phyloP scores from a whole-genome alignment of 2,797 vertebrate genomes.

The Capromys pilorides region DNA sequence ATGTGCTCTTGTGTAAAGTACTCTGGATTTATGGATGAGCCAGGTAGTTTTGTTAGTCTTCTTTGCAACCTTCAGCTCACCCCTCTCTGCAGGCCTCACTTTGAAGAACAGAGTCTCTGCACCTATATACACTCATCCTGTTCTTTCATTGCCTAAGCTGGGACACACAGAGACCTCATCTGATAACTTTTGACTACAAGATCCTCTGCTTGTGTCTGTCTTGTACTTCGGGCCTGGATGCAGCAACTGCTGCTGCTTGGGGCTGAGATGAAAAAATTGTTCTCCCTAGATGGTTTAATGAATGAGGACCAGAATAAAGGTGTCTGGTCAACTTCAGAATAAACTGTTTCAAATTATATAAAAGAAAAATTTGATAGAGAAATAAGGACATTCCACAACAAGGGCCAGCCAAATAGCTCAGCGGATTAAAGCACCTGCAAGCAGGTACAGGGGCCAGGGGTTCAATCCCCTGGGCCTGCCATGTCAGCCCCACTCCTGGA shows the following conservation, averaged over 20 bases:
- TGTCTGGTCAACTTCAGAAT: constrained; percentile 36
- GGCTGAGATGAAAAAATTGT: background rate
- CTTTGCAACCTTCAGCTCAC: background rate
- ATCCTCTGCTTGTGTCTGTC: constrained; percentile 59
- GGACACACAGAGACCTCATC: background rate
- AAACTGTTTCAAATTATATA: background rate
- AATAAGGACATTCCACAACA: background rate
- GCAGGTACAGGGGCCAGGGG: no score
- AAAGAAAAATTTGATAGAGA: background rate
- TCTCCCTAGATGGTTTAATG: constrained; percentile 32
- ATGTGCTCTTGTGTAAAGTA: constrained; percentile 96
- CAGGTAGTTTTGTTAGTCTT: constrained; percentile 27
- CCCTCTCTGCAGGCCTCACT: constrained; percentile 30
- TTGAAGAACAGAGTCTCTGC: constrained; percentile 55
- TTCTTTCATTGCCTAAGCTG: background rate
- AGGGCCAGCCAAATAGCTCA: no score
- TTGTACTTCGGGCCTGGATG: constrained; percentile 52
- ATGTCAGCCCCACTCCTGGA: no score
- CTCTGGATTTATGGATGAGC: constrained; percentile 83
- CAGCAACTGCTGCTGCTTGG: background rate
- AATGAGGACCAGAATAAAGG: constrained; percentile 69
- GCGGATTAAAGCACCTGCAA: no score
- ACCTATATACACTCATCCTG: background rate
- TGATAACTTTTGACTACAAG: constrained; percentile 37
- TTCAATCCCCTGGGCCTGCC: no score